Conservation (phyloP, 2,113 vertebrate genomes). For the Grammomys surdaster region DNA sequence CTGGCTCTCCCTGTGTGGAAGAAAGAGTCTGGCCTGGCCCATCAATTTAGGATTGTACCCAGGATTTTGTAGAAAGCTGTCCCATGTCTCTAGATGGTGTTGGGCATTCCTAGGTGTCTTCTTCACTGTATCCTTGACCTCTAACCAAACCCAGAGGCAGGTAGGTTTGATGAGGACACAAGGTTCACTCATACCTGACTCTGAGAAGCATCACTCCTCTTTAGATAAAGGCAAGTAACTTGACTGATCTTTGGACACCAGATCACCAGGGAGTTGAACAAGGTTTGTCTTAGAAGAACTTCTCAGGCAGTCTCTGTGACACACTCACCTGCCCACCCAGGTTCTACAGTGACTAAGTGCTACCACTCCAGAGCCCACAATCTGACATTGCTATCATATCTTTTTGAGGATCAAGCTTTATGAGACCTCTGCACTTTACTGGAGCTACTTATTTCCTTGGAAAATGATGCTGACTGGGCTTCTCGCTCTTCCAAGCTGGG, state of each 20-base stretch:
- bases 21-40: not conserved
- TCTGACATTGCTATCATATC: too few species aligned
- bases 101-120: not conserved
- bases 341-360: fast-evolving
- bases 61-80: not conserved
- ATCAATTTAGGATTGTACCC: not conserved
- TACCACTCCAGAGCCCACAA: not conserved
- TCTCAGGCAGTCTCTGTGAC: not conserved
- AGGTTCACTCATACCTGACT: not conserved
- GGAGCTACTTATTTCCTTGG: not conserved
- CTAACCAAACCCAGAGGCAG: not conserved
- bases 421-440: not conserved
- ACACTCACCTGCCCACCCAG: not conserved
- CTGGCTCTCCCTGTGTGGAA: too few species aligned
- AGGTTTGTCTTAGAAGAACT: not conserved
- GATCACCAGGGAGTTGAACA: too few species aligned
- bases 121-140: not conserved
- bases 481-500: not conserved
- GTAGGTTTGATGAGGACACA: not conserved
- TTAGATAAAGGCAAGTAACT: not conserved
- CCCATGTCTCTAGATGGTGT: not conserved
- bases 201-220: not conserved
- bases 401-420: not conserved
- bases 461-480: not conserved
- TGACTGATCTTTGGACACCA: not conserved